phyloP scores from a whole-genome alignment of 2,113 vertebrate genomes.

The Aptenodytes forsteri region DNA sequence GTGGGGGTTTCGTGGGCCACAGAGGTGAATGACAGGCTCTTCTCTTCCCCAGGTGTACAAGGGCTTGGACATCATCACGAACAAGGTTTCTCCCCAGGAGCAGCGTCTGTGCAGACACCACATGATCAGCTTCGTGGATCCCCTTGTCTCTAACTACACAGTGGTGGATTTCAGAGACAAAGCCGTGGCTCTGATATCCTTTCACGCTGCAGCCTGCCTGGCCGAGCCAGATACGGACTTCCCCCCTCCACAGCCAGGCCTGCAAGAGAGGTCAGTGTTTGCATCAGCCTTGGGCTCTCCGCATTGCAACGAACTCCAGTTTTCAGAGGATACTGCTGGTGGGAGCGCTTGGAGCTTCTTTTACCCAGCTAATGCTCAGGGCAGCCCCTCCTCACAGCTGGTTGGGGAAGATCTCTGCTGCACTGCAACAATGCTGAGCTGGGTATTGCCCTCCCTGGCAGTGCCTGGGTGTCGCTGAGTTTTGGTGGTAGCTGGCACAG shows the following conservation, averaged over 20 bases:
- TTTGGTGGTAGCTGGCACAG: neutral
- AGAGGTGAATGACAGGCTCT: neutral
- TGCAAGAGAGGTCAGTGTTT: neutral
- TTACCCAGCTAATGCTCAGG: neutral
- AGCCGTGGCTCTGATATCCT: constrained; percentile 93
- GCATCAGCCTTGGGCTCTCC: neutral
- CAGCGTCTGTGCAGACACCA: constrained; percentile 88
- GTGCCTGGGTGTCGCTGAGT: neutral
- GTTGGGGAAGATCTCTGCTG: neutral
- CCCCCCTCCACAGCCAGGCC: neutral
- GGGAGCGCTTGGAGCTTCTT: neutral
- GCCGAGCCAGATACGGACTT: neutral
- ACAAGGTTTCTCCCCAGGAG: constrained; percentile 89
- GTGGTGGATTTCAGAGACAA: constrained; percentile 96
- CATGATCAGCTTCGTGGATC: constrained; percentile 97
- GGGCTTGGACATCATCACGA: constrained; percentile 95
- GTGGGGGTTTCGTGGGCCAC: neutral
- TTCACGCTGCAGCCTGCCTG: neutral
- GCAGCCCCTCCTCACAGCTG: neutral
- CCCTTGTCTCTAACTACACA: constrained; percentile 86
- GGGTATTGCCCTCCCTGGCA: neutral
- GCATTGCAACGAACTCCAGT: rapidly evolving
- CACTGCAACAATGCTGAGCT: neutral
- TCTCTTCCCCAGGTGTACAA: constrained; percentile 85
- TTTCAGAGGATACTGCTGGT: neutral